Percentiles rank a stretch among this genome's conserved stretches.
These are phyloP conservation scores for Sinella curviseta DNA, from an alignment of 1,140 invertebrate species.

Conservation along the genomic window DNA sequence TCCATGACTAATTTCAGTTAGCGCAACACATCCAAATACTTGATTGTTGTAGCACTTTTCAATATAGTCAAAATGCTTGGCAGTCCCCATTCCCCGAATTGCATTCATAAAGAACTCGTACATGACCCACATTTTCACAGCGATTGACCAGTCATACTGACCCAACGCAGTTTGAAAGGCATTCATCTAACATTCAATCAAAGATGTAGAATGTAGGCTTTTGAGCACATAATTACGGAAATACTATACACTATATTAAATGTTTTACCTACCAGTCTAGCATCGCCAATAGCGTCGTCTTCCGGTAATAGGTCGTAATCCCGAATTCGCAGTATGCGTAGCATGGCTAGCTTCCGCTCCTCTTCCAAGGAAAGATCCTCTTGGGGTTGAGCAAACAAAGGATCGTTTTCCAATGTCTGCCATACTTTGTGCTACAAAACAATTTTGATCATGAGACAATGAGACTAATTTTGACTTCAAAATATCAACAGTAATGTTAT, in stretches of 20 bases:
- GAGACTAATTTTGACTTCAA: not conserved
- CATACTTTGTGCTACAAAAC: conserved; percentile 37
- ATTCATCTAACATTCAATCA: too few species aligned
- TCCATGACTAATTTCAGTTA: conserved; percentile 90
- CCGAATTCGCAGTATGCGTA: conserved; percentile 22
- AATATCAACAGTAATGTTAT: conserved; percentile 1
- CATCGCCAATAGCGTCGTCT: conserved; percentile 25
- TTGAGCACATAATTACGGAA: too few species aligned
- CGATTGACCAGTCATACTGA: conserved; percentile 61
- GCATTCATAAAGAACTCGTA: not conserved
- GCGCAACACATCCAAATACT: conserved; percentile 75
- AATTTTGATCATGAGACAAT: conserved; percentile 3
- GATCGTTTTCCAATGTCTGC: conserved; percentile 42
- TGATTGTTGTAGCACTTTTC: not conserved
- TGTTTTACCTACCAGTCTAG: conserved; percentile 20
- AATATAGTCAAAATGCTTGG: conserved; percentile 58
- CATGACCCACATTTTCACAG: conserved; percentile 43
- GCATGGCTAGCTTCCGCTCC: conserved; percentile 21
- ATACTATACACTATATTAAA: too few species aligned
- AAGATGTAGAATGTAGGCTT: too few species aligned
- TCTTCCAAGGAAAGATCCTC: conserved; percentile 33
- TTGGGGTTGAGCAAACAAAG: conserved; percentile 39
- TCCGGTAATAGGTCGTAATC: conserved; percentile 39
- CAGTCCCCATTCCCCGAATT: conserved; percentile 55
- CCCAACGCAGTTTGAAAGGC: too few species aligned